These are phyloP conservation scores for Spermophilus dauricus DNA, from an alignment of 2,113 vertebrate species.

Conservation along the genomic window DNA sequence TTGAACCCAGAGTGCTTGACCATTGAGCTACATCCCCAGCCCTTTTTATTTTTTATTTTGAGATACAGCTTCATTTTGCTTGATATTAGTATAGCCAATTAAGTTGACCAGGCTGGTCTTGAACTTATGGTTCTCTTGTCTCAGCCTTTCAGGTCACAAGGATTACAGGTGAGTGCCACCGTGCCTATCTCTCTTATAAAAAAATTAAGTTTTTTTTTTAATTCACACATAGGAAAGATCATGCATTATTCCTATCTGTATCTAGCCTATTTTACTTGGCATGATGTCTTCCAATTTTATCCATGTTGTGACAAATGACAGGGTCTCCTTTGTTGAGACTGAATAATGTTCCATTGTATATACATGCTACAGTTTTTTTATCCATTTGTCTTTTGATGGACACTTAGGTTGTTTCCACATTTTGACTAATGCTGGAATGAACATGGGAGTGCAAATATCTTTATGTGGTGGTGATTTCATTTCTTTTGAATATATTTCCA, in stretches of 20 bases:
- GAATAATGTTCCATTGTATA: not conserved
- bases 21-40: not conserved
- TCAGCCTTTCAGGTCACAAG: not conserved
- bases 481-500: not conserved
- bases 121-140: not conserved
- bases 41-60: not conserved
- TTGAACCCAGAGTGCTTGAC: not conserved
- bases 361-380: not conserved
- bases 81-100: not conserved
- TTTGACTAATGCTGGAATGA: not conserved
- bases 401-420: not conserved
- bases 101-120: not conserved
- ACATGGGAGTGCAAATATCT: not conserved
- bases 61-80: not conserved
- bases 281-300: not conserved
- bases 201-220: too few relatives aligned
- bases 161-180: not conserved
- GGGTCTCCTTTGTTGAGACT: not conserved
- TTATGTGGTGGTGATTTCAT: not conserved
- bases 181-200: too few relatives aligned
- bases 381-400: not conserved
- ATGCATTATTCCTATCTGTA: not conserved
- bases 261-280: not conserved
- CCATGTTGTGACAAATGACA: not conserved
- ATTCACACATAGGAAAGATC: too few relatives aligned